phyloP scores from a whole-genome alignment of 2,888 invertebrate species.

The Tricholauxania praeusta region DNA sequence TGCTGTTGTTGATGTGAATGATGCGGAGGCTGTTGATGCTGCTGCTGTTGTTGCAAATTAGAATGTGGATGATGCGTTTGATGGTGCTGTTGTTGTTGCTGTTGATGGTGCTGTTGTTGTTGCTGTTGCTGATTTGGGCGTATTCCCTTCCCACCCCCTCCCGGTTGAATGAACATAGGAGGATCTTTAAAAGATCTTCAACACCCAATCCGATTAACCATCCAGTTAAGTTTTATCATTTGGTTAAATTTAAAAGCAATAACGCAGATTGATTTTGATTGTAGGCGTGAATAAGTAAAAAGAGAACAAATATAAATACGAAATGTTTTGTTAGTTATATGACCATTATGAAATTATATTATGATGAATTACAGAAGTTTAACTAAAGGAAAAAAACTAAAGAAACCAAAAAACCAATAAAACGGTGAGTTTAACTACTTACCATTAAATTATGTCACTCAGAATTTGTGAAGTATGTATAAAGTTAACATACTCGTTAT shows the following conservation, averaged over 20 bases:
- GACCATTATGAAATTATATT: neutral
- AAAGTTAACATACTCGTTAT: too few relatives aligned
- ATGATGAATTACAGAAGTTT: slow-evolving; percentile 16
- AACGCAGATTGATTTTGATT: slow-evolving; percentile 11
- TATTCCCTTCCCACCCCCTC: slow-evolving; percentile 67
- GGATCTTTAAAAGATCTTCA: slow-evolving; percentile 61
- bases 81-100: slow-evolving; percentile 52
- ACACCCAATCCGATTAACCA: slow-evolving; percentile 6
- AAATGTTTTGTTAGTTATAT: slow-evolving; percentile 33
- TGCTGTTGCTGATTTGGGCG: slow-evolving; percentile 55
- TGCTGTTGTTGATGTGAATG: slow-evolving; percentile 43
- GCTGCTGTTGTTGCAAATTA: slow-evolving; percentile 53
- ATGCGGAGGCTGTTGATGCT: slow-evolving; percentile 47
- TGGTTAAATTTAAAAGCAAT: neutral
- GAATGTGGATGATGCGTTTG: slow-evolving; percentile 48
- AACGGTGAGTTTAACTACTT: too few relatives aligned
- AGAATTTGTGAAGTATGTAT: too few relatives aligned
- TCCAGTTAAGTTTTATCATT: neutral
- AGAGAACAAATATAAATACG: slow-evolving; percentile 27
- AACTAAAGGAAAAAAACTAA: too few relatives aligned
- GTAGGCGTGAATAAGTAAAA: slow-evolving; percentile 21
- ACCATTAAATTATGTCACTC: too few relatives aligned
- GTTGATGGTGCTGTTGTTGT: slow-evolving; percentile 53
- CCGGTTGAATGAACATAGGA: slow-evolving; percentile 64
- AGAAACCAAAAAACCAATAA: too few relatives aligned